phyloP scores from a whole-genome alignment of 2,113 vertebrate genomes.

The zebrafish (Danio rerio) region GRCz12tu NC_133192.1:34239001-34239500 shows the following conservation, averaged over 20 bases:
- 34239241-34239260: no score
- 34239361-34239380: neutral
- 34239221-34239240: no score
- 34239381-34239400: neutral
- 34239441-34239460: no score
- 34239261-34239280: no score
- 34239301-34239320: neutral
- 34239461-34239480: no score
- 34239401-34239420: no score
- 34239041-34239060: conserved; percentile 10
- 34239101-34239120: conserved; percentile 51
- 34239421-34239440: no score
- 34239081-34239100: conserved; percentile 35
- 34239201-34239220: no score
- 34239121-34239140: conserved; percentile 52
- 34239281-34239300: no score
- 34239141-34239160: conserved; percentile 54
- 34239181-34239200: no score
- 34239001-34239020: neutral
- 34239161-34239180: conserved; percentile 59
- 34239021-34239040: neutral
- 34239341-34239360: neutral
- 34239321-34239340: neutral
- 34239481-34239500: no score
- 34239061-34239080: conserved; percentile 32